A percentile compares a stretch with the other conserved stretches of the same genome.
These are phyloP conservation scores for Drosophila insularis DNA, from an alignment of 1,140 invertebrate species.

Conservation along the genomic window DNA sequence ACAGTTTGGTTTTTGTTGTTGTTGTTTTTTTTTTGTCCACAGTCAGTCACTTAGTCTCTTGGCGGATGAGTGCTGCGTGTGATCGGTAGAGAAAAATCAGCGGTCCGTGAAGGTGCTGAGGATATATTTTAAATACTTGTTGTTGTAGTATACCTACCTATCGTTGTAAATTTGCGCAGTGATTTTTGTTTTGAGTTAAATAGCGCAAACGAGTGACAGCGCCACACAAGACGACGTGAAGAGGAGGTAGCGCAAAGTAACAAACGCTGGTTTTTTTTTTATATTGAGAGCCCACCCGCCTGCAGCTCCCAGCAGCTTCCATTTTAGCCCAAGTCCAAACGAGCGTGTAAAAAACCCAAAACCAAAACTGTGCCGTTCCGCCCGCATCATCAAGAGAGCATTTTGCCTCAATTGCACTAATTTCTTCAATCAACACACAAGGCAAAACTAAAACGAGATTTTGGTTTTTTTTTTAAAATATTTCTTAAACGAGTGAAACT, in stretches of 20 bases:
- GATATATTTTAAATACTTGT: conserved; percentile 53
- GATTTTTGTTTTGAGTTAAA: conserved; percentile 11
- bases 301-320: conserved; percentile 48
- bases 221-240: conserved; percentile 11
- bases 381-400: conserved; percentile 48
- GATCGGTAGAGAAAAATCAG: conserved; percentile 71
- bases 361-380: conserved; percentile 34
- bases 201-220: conserved; percentile 28
- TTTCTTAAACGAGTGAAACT: conserved; percentile 73
- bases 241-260: conserved; percentile 42
- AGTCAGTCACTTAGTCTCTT: conserved; percentile 59
- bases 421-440: conserved; percentile 77
- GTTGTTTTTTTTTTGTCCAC: conserved; percentile 23
- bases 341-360: conserved; percentile 53
- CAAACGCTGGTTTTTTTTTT: conserved; percentile 53
- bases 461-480: conserved; percentile 13
- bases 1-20: conserved; percentile 70
- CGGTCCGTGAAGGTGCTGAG: conserved; percentile 76
- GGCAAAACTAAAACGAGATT: conserved; percentile 53
- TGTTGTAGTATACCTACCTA: conserved; percentile 47
- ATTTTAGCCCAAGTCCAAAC: conserved; percentile 34
- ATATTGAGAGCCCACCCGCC: conserved; percentile 34
- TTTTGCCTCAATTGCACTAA: conserved; percentile 71
- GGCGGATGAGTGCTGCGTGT: conserved; percentile 46
- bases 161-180: conserved; percentile 71